Evolutionary conservation across 2,888 invertebrate species (phyloP).

Genomic region (Netelia melanura): DNA sequence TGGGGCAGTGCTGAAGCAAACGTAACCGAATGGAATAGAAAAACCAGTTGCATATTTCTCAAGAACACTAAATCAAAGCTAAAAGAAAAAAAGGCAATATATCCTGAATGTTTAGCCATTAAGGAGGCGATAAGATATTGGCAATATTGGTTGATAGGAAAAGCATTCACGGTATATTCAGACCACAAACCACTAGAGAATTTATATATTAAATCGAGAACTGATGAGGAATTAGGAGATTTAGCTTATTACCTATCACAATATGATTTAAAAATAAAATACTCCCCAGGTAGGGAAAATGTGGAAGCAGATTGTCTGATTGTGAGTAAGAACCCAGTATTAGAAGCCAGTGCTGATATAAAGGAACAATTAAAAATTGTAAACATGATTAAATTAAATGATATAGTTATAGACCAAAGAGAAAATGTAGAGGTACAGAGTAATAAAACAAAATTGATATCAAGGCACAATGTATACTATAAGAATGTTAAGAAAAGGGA

Average conservation of each 20-base stretch:
- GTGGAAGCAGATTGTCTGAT: too few species aligned
- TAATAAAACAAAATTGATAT: too few species aligned
- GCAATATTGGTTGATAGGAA: neutral
- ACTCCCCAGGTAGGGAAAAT: neutral
- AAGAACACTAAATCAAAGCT: neutral
- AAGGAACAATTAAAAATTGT: conserved; percentile 36
- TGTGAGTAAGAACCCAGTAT: too few species aligned
- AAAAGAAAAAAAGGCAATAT: conserved; percentile 4
- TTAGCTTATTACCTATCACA: too few species aligned
- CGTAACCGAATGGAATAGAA: conserved; percentile 1
- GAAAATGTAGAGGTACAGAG: too few species aligned
- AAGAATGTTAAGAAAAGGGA: too few species aligned
- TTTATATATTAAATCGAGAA: conserved; percentile 57
- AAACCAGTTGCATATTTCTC: conserved; percentile 1
- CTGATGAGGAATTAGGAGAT: conserved; percentile 1
- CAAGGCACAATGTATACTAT: too few species aligned
- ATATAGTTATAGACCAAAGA: too few species aligned
- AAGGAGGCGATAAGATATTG: too few species aligned
- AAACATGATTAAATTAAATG: conserved; percentile 45
- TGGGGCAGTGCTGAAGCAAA: conserved; percentile 20
- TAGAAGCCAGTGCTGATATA: conserved; percentile 23
- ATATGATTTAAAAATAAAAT: conserved; percentile 63
- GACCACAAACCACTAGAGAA: conserved; percentile 34
- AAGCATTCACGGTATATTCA: conserved; percentile 16
- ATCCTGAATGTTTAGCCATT: too few species aligned